Conservation (phyloP, 2,797 vertebrate species). For the Menidia menidia region DNA sequence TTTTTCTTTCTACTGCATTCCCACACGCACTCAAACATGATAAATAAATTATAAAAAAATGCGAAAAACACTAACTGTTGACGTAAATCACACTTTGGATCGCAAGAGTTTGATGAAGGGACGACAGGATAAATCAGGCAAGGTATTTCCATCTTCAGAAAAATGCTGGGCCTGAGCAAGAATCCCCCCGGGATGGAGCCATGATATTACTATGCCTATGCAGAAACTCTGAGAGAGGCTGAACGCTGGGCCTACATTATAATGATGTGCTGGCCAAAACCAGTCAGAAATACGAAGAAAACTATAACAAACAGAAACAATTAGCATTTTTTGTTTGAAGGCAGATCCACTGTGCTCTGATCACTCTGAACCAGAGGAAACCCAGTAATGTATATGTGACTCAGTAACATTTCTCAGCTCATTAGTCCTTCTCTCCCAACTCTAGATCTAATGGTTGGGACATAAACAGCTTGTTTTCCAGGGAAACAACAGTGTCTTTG, state of each 20-base stretch:
- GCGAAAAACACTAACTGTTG: slow-evolving; percentile 18
- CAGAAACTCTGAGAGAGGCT: no score
- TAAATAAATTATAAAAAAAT: slow-evolving; percentile 66
- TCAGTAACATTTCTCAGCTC: slow-evolving; percentile 42
- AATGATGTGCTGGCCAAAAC: slow-evolving; percentile 2
- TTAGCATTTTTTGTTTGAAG: slow-evolving; percentile 19
- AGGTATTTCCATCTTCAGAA: slow-evolving; percentile 34
- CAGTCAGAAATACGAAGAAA: slow-evolving; percentile 14
- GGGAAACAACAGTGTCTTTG: no score
- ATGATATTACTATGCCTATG: no score
- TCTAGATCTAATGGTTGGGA: no score
- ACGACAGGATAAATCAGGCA: slow-evolving; percentile 50
- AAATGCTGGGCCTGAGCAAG: slow-evolving; percentile 38
- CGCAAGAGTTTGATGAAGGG: slow-evolving; percentile 38
- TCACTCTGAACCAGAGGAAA: not conserved
- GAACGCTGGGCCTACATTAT: not conserved
- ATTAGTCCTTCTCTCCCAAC: slow-evolving; percentile 21
- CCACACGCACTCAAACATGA: slow-evolving; percentile 28
- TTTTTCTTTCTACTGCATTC: slow-evolving; percentile 17
- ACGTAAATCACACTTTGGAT: slow-evolving; percentile 40
- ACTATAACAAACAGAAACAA: slow-evolving; percentile 6
- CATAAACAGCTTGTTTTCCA: no score
- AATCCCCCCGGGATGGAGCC: slow-evolving; percentile 9
- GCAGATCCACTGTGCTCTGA: not conserved
- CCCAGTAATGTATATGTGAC: not conserved